Evolutionary conservation across 2,888 invertebrate genomes (phyloP), one percentile per base, ranked within the genome.

Genomic region (Petrolisthes cinctipes): DNA sequence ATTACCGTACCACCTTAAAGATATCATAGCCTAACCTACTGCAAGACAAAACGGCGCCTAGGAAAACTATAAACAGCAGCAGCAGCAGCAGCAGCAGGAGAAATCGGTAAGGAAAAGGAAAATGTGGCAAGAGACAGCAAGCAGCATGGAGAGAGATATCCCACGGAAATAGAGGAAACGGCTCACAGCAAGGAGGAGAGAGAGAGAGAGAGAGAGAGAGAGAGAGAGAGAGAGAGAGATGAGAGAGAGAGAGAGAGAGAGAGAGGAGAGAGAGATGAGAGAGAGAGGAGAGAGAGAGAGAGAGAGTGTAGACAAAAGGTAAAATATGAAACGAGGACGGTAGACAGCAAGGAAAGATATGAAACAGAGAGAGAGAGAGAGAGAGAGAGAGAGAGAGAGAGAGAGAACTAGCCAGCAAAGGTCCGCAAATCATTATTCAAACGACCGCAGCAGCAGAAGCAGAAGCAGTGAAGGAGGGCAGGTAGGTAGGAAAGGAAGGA

Each of bases 221-320:
- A 73, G 73, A n/a, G 73, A 73, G 73, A n/a, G 73, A 66, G 73
- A n/a, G 73, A 7, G 73, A 73, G 73, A 23, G 73, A 7, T 73
- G 73, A 23, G 7, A 73, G 17, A 20, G 23, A 17, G 73, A 7
- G 7, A 73, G 73, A n/a, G 17, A 7, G 73, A 17, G 73, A n/a
- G 17, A 6, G n/a, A 23, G 61, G 23, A 73, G 14, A n/a, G 73
- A 23, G 23, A 23, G 14, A 73, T 6, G 7, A 61, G 6, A 23
- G 73, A 20, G 7, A 7, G 23, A 23, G 23, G 23, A 73, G 14
- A n/a, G 73, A 23, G 23, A 23, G 14, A 73, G 23, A 23, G 20
- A 73, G n/a, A 7, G 20, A 73, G 1, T 3, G 73, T 20, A 73
- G 1, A 23, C 7, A 73, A 4, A 73, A 73, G 17, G 66, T 1